Percentiles rank a stretch among this genome's conserved stretches.
These are phyloP conservation scores for Synergus japonicus DNA, from an alignment of 2,888 invertebrate genomes.

Conservation along the genomic window DNA sequence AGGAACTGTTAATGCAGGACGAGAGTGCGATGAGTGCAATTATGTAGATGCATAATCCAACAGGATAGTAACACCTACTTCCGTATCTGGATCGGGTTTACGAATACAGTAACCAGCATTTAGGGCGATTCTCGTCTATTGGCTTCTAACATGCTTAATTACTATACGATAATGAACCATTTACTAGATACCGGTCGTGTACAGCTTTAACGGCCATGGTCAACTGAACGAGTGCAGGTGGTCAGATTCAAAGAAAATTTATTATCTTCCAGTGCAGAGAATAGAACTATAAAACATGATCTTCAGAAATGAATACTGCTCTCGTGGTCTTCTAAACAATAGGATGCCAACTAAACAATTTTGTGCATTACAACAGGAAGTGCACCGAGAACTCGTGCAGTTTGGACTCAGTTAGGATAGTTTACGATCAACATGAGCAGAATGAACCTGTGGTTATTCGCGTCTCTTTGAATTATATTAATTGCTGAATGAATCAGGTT, in stretches of 20 bases:
- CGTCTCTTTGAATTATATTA: neutral
- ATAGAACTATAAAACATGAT: neutral
- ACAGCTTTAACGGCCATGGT: neutral
- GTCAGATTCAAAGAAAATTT: neutral
- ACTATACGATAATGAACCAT: constrained; percentile 9
- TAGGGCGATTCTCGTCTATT: constrained; percentile 7
- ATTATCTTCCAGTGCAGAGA: neutral
- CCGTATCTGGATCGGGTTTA: constrained; percentile 3
- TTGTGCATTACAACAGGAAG: neutral
- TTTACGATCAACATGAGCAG: neutral
- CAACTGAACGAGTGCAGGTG: neutral
- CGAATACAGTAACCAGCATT: neutral
- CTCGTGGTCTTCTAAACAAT: neutral
- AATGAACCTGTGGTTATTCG: neutral
- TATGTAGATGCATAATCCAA: constrained; percentile 39
- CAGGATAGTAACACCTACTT: constrained; percentile 40
- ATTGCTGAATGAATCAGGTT: neutral
- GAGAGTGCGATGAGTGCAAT: constrained; percentile 14
- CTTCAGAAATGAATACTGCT: neutral
- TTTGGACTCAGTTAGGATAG: neutral
- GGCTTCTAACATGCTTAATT: constrained; percentile 2
- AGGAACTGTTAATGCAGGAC: neutral
- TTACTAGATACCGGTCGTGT: neutral
- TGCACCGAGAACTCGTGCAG: neutral
- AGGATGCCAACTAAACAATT: neutral